Base-by-base conservation (phyloP, 2,888 invertebrate genomes). In the Pseudoips prasinana region DNA sequence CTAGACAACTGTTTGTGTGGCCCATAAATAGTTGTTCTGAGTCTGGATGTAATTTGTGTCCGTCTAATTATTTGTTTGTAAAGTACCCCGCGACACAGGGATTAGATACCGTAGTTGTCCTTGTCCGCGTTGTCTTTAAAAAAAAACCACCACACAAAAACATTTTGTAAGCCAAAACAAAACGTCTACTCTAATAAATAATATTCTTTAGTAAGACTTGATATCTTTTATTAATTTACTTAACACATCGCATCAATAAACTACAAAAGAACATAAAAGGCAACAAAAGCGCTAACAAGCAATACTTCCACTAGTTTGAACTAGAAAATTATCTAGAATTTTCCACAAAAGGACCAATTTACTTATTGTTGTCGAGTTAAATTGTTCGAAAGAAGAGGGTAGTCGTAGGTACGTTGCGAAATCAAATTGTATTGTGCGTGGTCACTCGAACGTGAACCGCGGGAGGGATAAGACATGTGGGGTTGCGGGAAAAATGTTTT, bases 391-490 rank as follows among this genome's bases (percentile, higher is more conserved):
- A 56, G 74, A 77, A 70, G 80, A 77, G 86, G 85, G 85, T 81
- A 79, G 83, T 64, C 63, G 67, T 43, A 64, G 65, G 71, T 43
- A 64, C 66, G 71, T 64, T 66, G 59, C 72, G 73, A 82, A 84
- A 85, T 84, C 83, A 74, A 71, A 66, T 67, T 65, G 65, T 61
- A 85, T 86, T 86, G 85, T 85, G 55, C 50, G 61, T 33, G 66
- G 35, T 49, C 82, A 77, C 54, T 85, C 78, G 68, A 24, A 52
- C 66, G 83, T 72, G 65, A 69, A 63, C 58, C 38, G 52, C 44
- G 53, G 66, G 39, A 63, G 73, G 68, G 74, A 56, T 47, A 56
- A 60, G 68, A 65, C 68, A 66, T 55, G 45, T 51, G 45, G 46
- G 59, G 58, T 46, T 39, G 38, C 8, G 35, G 24, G 36, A 36